Percentiles rank a stretch among this genome's conserved stretches.
Evolutionary conservation across 2,113 vertebrate genomes (phyloP).

Genomic region (Labeo catla): DNA sequence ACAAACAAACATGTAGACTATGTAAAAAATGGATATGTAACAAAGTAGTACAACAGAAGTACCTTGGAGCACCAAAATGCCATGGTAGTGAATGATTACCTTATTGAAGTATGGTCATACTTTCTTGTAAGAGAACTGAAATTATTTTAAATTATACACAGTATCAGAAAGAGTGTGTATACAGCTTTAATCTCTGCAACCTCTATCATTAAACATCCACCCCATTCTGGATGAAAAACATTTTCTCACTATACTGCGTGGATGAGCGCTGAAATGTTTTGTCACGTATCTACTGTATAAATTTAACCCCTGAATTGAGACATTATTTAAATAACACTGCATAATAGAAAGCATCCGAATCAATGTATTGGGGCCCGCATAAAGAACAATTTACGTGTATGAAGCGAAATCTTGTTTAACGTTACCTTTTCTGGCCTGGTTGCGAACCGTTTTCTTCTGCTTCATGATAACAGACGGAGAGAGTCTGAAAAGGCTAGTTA

Average conservation of each 20-base stretch:
- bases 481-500: neutral
- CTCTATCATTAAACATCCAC: neutral
- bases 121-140: neutral
- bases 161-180: neutral
- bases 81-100: neutral
- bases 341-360: neutral
- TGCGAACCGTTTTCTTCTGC: slow-evolving; percentile 52
- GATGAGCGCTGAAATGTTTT: neutral
- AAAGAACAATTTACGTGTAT: neutral
- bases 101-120: neutral
- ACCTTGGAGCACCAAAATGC: neutral
- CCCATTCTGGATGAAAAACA: neutral
- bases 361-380: neutral
- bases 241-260: neutral
- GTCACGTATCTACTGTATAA: neutral
- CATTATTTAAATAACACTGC: neutral
- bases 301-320: neutral
- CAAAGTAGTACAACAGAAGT: neutral
- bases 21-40: too few relatives aligned
- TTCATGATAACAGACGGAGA: slow-evolving; percentile 28
- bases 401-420: neutral
- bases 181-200: neutral
- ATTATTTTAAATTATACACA: neutral
- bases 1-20: too few relatives aligned
- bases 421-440: slow-evolving; percentile 55